Evolutionary conservation across 2,888 invertebrate genomes (phyloP), one percentile per base, ranked within the genome.

Genomic region (Troglohyphantes excavatus): DNA sequence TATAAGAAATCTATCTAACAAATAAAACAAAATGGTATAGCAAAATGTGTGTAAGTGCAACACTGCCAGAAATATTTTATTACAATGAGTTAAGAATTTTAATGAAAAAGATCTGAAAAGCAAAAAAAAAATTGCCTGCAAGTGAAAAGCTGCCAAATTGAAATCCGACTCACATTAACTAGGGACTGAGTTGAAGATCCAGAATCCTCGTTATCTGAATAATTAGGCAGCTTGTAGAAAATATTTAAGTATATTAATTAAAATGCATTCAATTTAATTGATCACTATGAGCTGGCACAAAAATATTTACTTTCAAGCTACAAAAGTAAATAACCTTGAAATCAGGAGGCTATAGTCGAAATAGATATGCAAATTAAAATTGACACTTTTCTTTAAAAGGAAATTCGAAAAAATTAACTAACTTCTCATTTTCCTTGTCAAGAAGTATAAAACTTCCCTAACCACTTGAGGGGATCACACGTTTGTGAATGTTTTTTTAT

Each of bases 151-250:
- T 72, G 46, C 46, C 46, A 89, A 76, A 78, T 19, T 27, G 67
- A 27, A 29, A 82, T 29, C 83, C 27, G 83, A 90, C 89, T 90
- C 89, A 90, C 89, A 84, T 83, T 39, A 65, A 76, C 21, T 61
- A 90, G 78, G 72, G 89, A 90, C 46, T 83, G 83, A 26, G 83
- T 84, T 43, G 89, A 90, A 53, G 89, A 84, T 84, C 84, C 89
- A 78, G 83, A 83, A 46, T 90, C 89, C 70, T 90, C 89, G 84
- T 76, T 90, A 70, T 90, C 89, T 33, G 89, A 90, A 72, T 70
- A 83, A 67, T 90, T 82, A 23, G 89, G 72, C 65, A 90, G 89
- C 89, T 90, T 84, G 78, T 19, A 90, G 59, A 83, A 29, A 90
- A 84, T 73, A 79, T 33, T 78, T 81, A 85, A 85, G 59, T 27